Evolutionary conservation across 2,797 vertebrate species (phyloP).

Genomic region (Pangasius larnaudii): DNA sequence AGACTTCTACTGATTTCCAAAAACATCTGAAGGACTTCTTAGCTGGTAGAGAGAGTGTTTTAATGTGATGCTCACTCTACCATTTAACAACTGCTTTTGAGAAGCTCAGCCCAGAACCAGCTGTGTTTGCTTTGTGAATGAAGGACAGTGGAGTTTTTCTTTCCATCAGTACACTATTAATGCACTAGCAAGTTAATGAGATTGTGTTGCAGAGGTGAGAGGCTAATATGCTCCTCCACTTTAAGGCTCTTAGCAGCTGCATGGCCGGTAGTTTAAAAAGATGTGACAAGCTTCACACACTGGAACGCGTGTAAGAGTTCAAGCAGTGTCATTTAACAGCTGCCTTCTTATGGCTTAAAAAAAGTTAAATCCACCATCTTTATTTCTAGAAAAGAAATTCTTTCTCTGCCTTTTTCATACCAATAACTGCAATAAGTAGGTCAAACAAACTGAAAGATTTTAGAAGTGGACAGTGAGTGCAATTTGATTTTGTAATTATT

Average conservation of each 20-base stretch:
- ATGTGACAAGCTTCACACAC: conserved; percentile 21
- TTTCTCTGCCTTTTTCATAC: background rate
- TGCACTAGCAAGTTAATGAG: conserved; percentile 19
- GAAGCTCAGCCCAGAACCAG: background rate
- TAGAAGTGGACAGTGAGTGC: background rate
- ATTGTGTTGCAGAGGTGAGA: conserved; percentile 34
- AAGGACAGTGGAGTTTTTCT: background rate
- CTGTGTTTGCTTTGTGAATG: background rate
- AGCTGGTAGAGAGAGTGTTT: no score
- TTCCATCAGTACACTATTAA: background rate
- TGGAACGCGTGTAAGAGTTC: background rate
- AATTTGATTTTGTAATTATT: background rate
- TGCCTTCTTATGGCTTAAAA: conserved; percentile 5
- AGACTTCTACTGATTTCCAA: background rate
- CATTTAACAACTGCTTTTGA: background rate
- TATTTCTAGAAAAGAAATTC: background rate
- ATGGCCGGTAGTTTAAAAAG: conserved; percentile 21
- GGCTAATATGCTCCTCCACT: conserved; percentile 17
- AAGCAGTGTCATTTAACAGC: conserved; percentile 16
- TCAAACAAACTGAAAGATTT: background rate
- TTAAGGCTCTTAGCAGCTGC: conserved; percentile 25
- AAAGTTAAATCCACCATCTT: background rate
- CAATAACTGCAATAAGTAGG: background rate
- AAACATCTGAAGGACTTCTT: background rate
- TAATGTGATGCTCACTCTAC: background rate